Evolutionary conservation across 2,113 vertebrate species (phyloP).

Genomic region (Brachypteracias leptosomus): DNA sequence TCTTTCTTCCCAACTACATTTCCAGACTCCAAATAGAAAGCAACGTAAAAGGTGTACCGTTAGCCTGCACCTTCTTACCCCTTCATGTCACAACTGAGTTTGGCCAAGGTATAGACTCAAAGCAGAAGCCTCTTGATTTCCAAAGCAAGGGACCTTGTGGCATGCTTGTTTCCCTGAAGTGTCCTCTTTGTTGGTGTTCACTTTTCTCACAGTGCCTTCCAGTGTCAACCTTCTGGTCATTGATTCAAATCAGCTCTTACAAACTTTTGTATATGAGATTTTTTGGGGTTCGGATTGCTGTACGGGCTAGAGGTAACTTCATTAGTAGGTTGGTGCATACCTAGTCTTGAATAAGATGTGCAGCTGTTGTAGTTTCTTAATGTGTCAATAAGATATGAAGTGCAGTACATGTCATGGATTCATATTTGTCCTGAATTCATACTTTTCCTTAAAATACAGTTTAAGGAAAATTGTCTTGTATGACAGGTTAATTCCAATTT

Average conservation of each 20-base stretch:
- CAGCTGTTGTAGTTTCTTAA: neutral
- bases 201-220: neutral
- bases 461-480: neutral
- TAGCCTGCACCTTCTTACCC: neutral
- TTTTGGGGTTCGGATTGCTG: neutral
- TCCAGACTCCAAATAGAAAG: neutral
- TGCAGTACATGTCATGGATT: neutral
- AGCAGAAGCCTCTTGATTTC: neutral
- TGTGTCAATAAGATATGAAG: neutral
- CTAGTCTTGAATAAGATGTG: neutral
- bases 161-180: neutral
- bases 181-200: neutral
- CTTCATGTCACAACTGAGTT: neutral
- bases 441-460: neutral
- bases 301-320: neutral
- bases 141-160: neutral
- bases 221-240: neutral
- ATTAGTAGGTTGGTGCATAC: neutral
- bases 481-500: neutral
- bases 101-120: neutral
- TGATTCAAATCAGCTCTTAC: neutral
- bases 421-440: neutral
- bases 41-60: neutral
- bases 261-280: neutral
- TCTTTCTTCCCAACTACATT: neutral